Conservation (phyloP, 2,797 vertebrate species). For the Enteromius trimaculatus region DNA sequence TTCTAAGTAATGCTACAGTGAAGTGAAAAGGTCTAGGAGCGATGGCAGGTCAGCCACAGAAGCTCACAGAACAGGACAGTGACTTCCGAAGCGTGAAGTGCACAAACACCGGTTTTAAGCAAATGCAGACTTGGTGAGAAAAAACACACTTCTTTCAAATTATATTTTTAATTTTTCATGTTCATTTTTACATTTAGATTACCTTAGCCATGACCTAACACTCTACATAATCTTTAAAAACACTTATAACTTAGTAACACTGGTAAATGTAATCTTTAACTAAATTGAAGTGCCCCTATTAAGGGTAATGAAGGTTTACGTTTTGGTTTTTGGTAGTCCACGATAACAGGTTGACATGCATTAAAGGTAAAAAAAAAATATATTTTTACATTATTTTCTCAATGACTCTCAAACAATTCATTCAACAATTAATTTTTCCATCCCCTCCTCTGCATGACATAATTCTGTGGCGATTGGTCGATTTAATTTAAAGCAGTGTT, state of each 20-base stretch:
- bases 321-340: too few relatives aligned
- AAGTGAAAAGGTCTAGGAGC: neutral
- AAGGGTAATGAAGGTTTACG: too few relatives aligned
- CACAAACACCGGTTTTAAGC: neutral
- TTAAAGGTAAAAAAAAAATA: too few relatives aligned
- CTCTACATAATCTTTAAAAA: neutral
- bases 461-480: too few relatives aligned
- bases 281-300: neutral
- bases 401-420: too few relatives aligned
- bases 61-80: neutral
- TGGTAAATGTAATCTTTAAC: neutral
- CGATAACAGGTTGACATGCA: too few relatives aligned
- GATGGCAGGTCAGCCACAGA: neutral
- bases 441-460: too few relatives aligned
- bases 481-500: too few relatives aligned
- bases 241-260: neutral
- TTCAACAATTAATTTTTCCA: too few relatives aligned
- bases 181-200: neutral
- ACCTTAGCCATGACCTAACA: neutral
- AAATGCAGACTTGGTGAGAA: neutral
- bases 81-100: conserved; percentile 13
- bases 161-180: neutral
- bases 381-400: too few relatives aligned
- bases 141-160: neutral
- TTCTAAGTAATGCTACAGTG: neutral